Base-by-base conservation (phyloP, 2,113 vertebrate species). In the Alexandromys fortis region DNA sequence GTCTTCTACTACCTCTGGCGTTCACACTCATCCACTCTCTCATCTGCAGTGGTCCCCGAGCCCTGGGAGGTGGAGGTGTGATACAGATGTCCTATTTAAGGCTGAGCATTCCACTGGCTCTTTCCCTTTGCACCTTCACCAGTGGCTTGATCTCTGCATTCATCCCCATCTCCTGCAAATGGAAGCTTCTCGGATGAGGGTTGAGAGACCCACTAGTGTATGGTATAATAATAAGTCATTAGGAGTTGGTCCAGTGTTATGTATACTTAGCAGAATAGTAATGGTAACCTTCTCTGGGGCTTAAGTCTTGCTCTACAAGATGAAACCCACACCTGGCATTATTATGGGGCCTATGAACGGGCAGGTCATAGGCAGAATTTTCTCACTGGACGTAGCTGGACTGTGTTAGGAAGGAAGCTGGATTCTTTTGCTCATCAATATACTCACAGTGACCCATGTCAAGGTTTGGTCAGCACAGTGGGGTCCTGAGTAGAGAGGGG, bases 21-120 rank as follows among this genome's bases (percentile, higher is more conserved):
- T 6, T 58, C 6, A n/a, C 49, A 24, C 49, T 52, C 49, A 12
- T 3, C 9, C 0, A 1, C 4, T 0, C 2, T 22, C 79, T 61
- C 52, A 8, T 38, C 35, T 13, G 10, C 21, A 24, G 1, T 35
- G 30, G 35, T 81, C 49, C 28, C 33, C 35, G 78, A 81, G 78
- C 49, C 49, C 49, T 22, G 49, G 30, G 49, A 55, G 78, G 9
- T 38, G n/a, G 33, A 81, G 49, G 17, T 58, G 21, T n/a, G 33
- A n/a, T n/a, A 35, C 0, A 6, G 78, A n/a, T 81, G 49, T 24
- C 19, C 49, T 55, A 24, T 7, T 21, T n/a, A n/a, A 5, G 21
- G 49, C 10, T 12, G 33, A 58, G 35, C 6, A 7, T 61, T 13
- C 35, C n/a, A 21, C 35, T 16, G 52, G 6, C 52, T 55, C 78